Conservation (phyloP, 2,113 vertebrate genomes). For the Bubo blakistoni region DNA sequence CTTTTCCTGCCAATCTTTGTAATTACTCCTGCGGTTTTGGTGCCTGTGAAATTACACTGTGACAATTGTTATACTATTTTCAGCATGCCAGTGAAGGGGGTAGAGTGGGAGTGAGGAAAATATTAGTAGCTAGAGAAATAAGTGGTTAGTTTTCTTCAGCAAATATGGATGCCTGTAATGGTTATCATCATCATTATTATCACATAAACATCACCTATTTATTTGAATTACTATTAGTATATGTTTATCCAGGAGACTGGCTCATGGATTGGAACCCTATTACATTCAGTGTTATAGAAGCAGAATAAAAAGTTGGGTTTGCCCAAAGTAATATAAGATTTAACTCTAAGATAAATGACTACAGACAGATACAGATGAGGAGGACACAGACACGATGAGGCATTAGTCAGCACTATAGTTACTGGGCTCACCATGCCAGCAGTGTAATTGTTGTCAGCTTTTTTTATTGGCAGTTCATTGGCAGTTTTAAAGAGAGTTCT, state of each 20-base stretch:
- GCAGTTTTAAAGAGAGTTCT: not conserved
- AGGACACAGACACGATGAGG: not conserved
- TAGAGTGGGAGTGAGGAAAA: slow-evolving; percentile 29
- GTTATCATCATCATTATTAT: not conserved
- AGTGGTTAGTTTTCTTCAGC: not conserved
- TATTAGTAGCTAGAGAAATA: not conserved
- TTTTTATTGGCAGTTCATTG: not conserved
- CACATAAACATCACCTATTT: not conserved
- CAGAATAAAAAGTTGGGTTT: not conserved
- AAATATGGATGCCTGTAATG: not conserved
- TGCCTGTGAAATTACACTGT: slow-evolving; percentile 23
- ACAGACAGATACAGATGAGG: not conserved
- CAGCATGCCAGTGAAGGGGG: not conserved
- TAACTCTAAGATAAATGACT: not conserved
- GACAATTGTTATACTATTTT: slow-evolving; percentile 38
- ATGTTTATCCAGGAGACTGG: not conserved
- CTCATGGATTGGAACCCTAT: not conserved
- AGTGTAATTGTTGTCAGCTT: not conserved
- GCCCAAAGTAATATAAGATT: not conserved
- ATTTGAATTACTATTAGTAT: not conserved
- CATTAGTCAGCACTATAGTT: not conserved
- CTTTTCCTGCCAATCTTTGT: slow-evolving; percentile 38
- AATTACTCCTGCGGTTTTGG: slow-evolving; percentile 35
- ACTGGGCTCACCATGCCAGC: not conserved
- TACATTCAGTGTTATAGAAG: not conserved